Conservation (phyloP, 2,888 invertebrate genomes). For the Laspeyria flexula region DNA sequence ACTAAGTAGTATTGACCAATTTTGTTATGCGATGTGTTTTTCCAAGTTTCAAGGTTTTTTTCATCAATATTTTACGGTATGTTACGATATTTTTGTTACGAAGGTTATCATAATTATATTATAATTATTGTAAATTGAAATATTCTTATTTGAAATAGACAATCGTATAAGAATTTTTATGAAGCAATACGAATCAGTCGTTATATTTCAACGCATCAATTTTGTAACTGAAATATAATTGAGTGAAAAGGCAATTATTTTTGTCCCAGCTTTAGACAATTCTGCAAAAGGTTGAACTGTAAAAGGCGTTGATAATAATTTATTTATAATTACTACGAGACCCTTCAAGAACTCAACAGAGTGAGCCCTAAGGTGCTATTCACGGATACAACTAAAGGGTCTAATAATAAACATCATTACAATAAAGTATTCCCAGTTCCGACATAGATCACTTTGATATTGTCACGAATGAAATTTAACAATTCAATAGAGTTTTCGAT, state of each 20-base stretch:
- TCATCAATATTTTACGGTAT: no score
- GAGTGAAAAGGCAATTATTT: not conserved
- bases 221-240: not conserved
- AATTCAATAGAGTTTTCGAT: constrained; percentile 36
- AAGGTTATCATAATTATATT: no score
- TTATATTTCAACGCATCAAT: not conserved
- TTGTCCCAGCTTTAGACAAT: not conserved
- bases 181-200: not conserved
- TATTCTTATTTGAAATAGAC: no score
- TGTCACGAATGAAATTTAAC: constrained; percentile 27
- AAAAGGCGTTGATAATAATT: not conserved
- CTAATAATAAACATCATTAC: constrained; percentile 8
- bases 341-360: not conserved
- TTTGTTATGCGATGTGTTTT: no score
- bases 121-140: no score
- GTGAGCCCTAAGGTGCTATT: not conserved
- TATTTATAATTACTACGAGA: constrained; percentile 3
- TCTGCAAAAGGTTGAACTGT: not conserved
- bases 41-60: no score
- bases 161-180: not conserved
- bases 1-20: no score
- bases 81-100: no score
- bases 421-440: constrained; percentile 6
- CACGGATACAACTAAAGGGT: not conserved
- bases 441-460: constrained; percentile 24